Base-by-base conservation (phyloP, 2,797 vertebrate species). In the Pterois miles region DNA sequence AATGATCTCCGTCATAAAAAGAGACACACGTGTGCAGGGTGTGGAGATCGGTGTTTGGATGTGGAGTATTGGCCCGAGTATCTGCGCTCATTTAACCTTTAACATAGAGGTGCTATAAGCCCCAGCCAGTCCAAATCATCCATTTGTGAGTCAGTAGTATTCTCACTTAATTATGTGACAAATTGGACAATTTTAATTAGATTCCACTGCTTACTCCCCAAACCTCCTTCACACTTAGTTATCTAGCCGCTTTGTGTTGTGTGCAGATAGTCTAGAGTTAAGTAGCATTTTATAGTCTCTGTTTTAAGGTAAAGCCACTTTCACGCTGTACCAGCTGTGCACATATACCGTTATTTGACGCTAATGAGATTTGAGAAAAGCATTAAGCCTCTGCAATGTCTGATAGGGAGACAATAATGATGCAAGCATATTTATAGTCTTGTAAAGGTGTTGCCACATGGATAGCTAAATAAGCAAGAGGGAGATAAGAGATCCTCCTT, bases 341-440 rank as follows among this genome's bases (percentile, higher is more conserved):
- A 79, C 53, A 72, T 81, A 70, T 43, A 34, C 46, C 8, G 11
- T 36, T 40, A 67, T 78, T 76, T 57, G 79, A 76, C 3, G 16
- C 62, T 91, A 90, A 92, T 90, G 82, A 88, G 78, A 92, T 86
- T n/a, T 80, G 70, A 83, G 70, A 70, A 81, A 69, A 78, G 76
- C 83, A 85, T 89, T 87, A 85, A 65, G 53, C 57, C 68, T 54
- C 74, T 77, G 88, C 83, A 75, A 67, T 64, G 72, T 82, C 78
- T 69, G 87, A 91, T 88, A 89, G 85, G 76, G 77, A 82, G 74
- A 84, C 87, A 71, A 71, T 90, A 87, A 89, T 75, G 77, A 88
- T 84, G 78, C 48, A 25, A 83, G 80, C 83, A 80, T 88, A 84
- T 91, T 89, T 90, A 84, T 83, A 22, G 74, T 78, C 43, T 78